phyloP scores from a whole-genome alignment of 2,113 vertebrate genomes.

The Alosa alosa region DNA sequence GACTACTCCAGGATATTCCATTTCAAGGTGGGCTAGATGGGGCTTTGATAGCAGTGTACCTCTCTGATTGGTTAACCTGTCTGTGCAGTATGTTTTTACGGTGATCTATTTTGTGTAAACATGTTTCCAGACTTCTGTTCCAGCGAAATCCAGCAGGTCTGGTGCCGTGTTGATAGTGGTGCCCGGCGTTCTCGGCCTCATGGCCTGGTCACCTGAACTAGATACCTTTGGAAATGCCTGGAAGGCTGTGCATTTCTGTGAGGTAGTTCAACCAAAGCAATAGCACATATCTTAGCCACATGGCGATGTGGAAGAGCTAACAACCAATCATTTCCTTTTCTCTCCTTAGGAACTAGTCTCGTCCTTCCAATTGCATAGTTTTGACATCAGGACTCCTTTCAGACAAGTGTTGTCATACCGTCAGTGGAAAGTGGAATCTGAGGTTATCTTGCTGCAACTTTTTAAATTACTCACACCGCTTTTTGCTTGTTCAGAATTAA shows the following conservation, averaged over 20 bases:
- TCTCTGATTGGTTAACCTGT: background rate
- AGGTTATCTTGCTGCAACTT: conserved; percentile 49
- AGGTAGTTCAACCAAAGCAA: conserved; percentile 48
- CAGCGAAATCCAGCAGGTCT: conserved; percentile 60
- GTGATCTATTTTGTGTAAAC: background rate
- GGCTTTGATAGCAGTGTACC: background rate
- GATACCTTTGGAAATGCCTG: conserved; percentile 63
- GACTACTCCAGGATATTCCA: conserved; percentile 63
- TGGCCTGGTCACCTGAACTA: conserved; percentile 61
- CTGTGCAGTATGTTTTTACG: background rate
- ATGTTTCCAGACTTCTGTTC: conserved; percentile 56
- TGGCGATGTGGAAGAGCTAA: background rate
- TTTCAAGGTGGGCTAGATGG: conserved; percentile 55
- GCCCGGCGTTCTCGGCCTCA: conserved; percentile 64
- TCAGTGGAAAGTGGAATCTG: conserved; percentile 68
- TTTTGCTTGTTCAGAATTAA: background rate
- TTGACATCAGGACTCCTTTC: conserved; percentile 69
- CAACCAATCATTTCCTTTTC: background rate
- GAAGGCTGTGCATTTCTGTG: conserved; percentile 69
- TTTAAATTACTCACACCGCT: background rate
- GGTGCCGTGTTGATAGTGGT: conserved; percentile 61
- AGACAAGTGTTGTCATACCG: conserved; percentile 66
- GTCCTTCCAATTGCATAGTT: conserved; percentile 65
- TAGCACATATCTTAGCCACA: background rate
- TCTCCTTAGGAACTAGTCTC: conserved; percentile 61